A percentile compares a stretch with the other conserved stretches of the same genome.
These are phyloP conservation scores for Brachionus koreanus DNA, from an alignment of 1,140 invertebrate species.

Conservation along the genomic window DNA sequence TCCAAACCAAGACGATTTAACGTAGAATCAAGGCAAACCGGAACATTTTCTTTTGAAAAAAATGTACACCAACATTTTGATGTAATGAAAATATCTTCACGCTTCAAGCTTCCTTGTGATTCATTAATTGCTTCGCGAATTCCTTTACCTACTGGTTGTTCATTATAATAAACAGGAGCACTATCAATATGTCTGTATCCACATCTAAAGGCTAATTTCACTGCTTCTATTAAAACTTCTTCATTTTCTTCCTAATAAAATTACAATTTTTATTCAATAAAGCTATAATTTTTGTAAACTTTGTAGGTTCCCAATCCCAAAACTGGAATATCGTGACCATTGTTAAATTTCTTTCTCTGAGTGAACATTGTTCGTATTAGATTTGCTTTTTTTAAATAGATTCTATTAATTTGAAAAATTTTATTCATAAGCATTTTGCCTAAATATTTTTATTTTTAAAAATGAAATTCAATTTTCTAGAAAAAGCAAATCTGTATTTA, in stretches of 20 bases:
- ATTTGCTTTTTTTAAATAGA: not conserved
- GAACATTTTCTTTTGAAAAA: constrained; percentile 1
- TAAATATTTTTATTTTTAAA: not conserved
- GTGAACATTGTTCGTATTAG: not conserved
- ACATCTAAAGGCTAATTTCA: constrained; percentile 33
- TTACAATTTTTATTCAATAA: not conserved
- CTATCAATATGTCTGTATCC: constrained; percentile 41
- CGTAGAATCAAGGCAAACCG: constrained; percentile 50
- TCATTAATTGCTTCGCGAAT: constrained; percentile 18
- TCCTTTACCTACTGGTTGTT: not conserved
- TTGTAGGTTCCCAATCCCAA: constrained; percentile 33
- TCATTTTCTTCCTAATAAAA: constrained; percentile 12
- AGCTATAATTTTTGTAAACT: not conserved
- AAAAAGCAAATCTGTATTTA: not conserved
- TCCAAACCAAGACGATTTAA: constrained; percentile 52
- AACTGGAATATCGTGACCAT: constrained; percentile 6
- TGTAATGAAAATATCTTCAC: constrained; percentile 41
- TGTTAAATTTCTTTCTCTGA: not conserved
- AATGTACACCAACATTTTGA: constrained; percentile 31
- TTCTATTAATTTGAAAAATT: not conserved
- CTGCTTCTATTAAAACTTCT: not conserved
- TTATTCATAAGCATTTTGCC: not conserved
- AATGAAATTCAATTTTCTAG: not conserved
- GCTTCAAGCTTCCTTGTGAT: not conserved
- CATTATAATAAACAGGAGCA: constrained; percentile 41